These are phyloP conservation scores for Micrastur ruficollis DNA, from an alignment of 2,797 vertebrate genomes.

Conservation along the genomic window DNA sequence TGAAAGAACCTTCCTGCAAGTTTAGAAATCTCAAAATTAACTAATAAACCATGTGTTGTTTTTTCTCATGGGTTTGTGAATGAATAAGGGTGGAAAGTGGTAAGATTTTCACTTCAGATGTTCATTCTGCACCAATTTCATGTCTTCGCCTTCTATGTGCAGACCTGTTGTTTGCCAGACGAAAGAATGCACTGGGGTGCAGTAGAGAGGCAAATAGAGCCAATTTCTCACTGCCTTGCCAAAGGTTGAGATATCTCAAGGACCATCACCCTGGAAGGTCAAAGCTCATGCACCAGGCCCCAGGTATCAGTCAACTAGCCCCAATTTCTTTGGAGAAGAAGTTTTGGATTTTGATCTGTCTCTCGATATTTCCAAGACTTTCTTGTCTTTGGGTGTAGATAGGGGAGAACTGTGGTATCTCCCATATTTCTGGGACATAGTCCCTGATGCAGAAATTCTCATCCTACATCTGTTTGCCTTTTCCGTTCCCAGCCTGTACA, in stretches of 20 bases:
- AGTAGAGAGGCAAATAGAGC: not conserved
- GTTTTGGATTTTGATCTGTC: not conserved
- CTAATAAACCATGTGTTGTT: not conserved
- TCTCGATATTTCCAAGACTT: not conserved
- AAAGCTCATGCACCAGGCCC: not conserved
- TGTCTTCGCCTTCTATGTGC: not conserved
- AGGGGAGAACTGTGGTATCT: not conserved
- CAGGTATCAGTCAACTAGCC: not conserved
- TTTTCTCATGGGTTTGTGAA: constrained; percentile 37
- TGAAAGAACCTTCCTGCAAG: constrained; percentile 33
- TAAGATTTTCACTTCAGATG: constrained; percentile 12
- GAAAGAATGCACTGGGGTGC: not conserved
- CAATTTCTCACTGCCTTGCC: not conserved
- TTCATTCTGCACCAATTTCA: not conserved
- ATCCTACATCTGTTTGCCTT: not conserved
- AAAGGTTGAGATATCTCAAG: not conserved
- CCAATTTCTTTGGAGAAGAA: not conserved
- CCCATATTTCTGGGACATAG: not conserved
- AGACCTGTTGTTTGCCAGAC: not conserved
- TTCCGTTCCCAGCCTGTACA: not conserved
- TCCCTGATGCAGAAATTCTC: not conserved
- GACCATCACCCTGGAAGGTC: rapidly evolving
- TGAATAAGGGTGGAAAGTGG: not conserved
- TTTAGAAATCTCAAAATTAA: constrained; percentile 32
- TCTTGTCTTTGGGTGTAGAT: not conserved